A percentile compares a stretch with the other conserved stretches of the same genome.
These are phyloP conservation scores for Nasonia giraulti DNA, from an alignment of 1,140 invertebrate species.

Conservation along the genomic window DNA sequence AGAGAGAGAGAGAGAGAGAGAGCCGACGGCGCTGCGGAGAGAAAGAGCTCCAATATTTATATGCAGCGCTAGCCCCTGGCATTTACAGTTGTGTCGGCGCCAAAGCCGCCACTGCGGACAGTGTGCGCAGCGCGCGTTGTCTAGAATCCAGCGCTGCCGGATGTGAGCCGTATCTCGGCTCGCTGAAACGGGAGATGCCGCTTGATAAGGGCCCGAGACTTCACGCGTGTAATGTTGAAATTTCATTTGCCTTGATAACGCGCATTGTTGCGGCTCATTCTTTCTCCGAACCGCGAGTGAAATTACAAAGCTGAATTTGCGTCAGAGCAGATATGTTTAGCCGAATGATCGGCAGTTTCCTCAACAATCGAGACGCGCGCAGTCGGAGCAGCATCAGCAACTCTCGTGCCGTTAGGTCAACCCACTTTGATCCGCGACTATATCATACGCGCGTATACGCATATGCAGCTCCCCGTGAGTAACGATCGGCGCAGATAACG, in stretches of 20 bases:
- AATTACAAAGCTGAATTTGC: not conserved
- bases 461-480: not conserved
- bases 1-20: not conserved
- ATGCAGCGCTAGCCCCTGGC: slow-evolving; percentile 11
- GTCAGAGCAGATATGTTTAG: slow-evolving; percentile 27
- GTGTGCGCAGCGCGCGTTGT: not conserved
- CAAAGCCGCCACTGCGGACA: not conserved
- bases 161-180: not conserved
- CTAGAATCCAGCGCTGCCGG: slow-evolving; percentile 8
- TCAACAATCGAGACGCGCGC: slow-evolving; percentile 52
- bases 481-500: slow-evolving; percentile 63
- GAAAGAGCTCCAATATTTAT: slow-evolving; percentile 20
- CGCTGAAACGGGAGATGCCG: not conserved
- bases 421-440: slow-evolving; percentile 50
- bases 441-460: slow-evolving; percentile 37
- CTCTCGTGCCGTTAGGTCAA: slow-evolving; percentile 56
- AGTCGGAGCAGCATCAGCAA: not conserved
- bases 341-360: slow-evolving; percentile 49
- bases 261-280: not conserved
- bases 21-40: not conserved
- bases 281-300: not conserved
- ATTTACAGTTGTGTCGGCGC: slow-evolving; percentile 28
- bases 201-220: not conserved
- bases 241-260: not conserved
- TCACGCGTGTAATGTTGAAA: not conserved